Conservation (phyloP, 2,797 vertebrate genomes). For the Sparus aurata region DNA sequence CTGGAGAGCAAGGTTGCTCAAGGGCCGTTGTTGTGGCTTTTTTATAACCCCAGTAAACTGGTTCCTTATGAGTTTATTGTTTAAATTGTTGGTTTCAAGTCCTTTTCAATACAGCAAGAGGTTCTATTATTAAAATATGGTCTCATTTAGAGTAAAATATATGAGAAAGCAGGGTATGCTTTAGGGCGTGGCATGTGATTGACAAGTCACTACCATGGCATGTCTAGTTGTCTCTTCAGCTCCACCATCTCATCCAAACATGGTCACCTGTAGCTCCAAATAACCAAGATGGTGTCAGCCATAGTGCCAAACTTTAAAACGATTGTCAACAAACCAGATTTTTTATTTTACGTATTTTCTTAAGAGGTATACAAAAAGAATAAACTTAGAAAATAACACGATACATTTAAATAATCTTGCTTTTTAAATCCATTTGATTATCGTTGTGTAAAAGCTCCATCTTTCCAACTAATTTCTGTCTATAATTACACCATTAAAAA, state of each 20-base stretch:
- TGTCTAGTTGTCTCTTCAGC: no score
- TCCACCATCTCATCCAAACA: no score
- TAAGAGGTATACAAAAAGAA: background rate
- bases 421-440: background rate
- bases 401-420: background rate
- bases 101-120: no score
- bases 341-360: constrained; percentile 3
- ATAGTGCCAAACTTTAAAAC: no score
- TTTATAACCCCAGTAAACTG: background rate
- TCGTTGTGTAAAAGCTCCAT: background rate
- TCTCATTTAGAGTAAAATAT: no score
- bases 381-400: background rate
- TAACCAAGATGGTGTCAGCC: no score
- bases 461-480: background rate
- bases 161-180: no score
- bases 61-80: no score
- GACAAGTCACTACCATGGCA: no score
- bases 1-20: background rate
- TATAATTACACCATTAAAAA: background rate
- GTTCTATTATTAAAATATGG: no score
- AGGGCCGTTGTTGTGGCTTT: background rate
- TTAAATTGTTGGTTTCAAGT: no score
- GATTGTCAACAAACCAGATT: background rate
- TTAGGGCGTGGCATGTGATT: background rate
- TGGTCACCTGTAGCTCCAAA: no score